Base-by-base conservation (phyloP, 2,113 vertebrate genomes). In the Trematocara macrostoma region DNA sequence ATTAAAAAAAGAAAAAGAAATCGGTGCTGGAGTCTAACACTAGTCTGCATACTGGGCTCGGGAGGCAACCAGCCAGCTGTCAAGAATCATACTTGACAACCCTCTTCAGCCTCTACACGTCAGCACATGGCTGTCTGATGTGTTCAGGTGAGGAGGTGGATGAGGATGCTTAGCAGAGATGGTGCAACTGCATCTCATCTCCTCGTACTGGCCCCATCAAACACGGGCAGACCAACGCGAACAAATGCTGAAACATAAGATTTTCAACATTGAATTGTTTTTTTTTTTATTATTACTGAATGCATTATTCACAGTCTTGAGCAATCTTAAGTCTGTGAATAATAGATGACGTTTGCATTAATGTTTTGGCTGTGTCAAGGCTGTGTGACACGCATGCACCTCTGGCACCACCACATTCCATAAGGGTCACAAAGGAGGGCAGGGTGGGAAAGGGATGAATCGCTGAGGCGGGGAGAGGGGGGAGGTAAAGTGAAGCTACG, bases 231-330 rank as follows among this genome's bases (percentile, higher is more conserved):
- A 74, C 64, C 34, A 74, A 84, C 15, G 69, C 85, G 87, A 92
- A 83, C 84, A 89, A 93, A 91, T 10, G 91, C 93, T 92, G 92
- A 94, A 89, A 91, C 88, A 91, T 78, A 82, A 90, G 49, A 84
- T 91, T 88, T 84, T 90, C 57, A 61, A 85, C 89, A 81, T 85
- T 86, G 83, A 93, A 90, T 81, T 31, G 42, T 86, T 86, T 90
- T 6, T 31, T 29, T 31, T 64, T 59, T 78, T 76, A 20, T 79
- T 89, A 84, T 91, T 88, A 83, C 87, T 80, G 82, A 84, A 88
- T 94, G 87, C 88, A 94, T 95, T 92, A 93, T 95, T 94, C 93
- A 95, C 34, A 74, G 82, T 90, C 91, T 88, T 6, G 84, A 91
- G 88, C 86, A 90, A 88, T 88, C 87, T 92, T 89, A 90, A 91